Percentiles rank a stretch among this genome's conserved stretches.
Conservation (phyloP, 2,113 vertebrate species). For the Psilopsiagon aymara region DNA sequence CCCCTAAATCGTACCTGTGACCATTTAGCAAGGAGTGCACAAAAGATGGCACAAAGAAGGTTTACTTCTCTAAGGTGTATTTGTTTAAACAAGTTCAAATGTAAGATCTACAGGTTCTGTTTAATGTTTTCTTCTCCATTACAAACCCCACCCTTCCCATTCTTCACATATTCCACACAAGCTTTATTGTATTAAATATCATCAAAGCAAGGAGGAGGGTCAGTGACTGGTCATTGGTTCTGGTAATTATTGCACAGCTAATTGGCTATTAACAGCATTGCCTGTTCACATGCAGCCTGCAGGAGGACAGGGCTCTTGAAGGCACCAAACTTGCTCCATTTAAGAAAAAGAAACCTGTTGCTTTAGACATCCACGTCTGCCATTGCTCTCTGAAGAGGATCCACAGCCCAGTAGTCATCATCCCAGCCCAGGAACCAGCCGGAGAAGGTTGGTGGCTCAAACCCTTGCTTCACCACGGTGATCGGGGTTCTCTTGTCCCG, state of each 20-base stretch:
- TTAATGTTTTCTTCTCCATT: not conserved
- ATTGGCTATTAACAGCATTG: constrained; percentile 66
- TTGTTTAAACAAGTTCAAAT: not conserved
- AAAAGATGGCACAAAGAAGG: not conserved
- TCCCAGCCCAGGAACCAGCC: constrained; percentile 99
- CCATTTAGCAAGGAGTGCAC: not conserved
- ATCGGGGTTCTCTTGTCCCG: constrained; percentile 88
- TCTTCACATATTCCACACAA: constrained; percentile 29
- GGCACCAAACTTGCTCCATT: not conserved
- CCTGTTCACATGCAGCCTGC: constrained; percentile 37
- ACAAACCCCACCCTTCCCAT: not conserved
- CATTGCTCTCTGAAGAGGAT: constrained; percentile 89
- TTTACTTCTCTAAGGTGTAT: not conserved
- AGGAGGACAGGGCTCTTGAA: constrained; percentile 48
- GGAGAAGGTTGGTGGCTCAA: constrained; percentile 92
- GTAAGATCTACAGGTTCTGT: not conserved
- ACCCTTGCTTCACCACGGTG: constrained; percentile 87
- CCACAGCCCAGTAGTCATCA: constrained; percentile 88
- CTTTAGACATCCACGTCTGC: constrained; percentile 87
- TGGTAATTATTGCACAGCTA: constrained; percentile 66
- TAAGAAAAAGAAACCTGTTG: not conserved
- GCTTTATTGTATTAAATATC: constrained; percentile 78
- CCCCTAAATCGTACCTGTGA: not conserved
- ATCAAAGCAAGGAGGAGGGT: constrained; percentile 60
- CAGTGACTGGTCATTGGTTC: constrained; percentile 31